Base-by-base conservation (phyloP, 2,113 vertebrate genomes). In the Eleginops maclovinus region DNA sequence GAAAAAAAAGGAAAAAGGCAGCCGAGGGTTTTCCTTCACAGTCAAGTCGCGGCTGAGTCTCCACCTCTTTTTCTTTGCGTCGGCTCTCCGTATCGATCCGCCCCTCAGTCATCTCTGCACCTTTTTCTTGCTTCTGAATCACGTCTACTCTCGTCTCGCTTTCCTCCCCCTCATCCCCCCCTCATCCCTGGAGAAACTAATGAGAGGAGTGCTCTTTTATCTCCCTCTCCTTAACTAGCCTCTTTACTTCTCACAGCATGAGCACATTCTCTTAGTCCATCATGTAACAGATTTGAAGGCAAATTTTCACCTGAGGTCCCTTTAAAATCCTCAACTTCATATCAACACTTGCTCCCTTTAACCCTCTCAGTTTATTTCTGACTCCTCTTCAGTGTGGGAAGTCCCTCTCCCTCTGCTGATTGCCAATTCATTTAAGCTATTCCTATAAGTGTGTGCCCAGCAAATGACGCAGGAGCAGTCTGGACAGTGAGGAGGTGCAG, bases 21-120 rank as follows among this genome's bases (percentile, higher is more conserved):
- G 58, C 65, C 47, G 56, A 82, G 85, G 87, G 88, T 86, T 87
- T 91, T 88, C 87, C 86, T 88, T 78, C 69, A 75, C 60, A 78
- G 59, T 77, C 54, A 72, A 64, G 51, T 59, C 36, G 59, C 77
- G 56, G 72, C 51, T 19, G 75, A 88, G 76, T 83, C 84, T 87
- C 84, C 88, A 69, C 84, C 82, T 82, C 84, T 75, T 75, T 74
- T 72, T 61, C 49, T 81, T 31, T 31, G 8, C 31, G 69, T 87
- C 78, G 65, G 81, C 50, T 75, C 78, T 53, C 82, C n/a, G 49
- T 81, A 86, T 73, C 63, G 88, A 88, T 84, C 87, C 68, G 26
- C 83, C 84, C 82, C 62, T 65, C 63, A 72, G 77, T 75, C 73
- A 47, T 81, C 79, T 67, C 82, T 84, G 63, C 44, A 16, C 75